A percentile compares a stretch with the other conserved stretches of the same genome.
These are phyloP conservation scores for Hylaeus anthracinus DNA, from an alignment of 1,140 invertebrate species.

Conservation along the genomic window DNA sequence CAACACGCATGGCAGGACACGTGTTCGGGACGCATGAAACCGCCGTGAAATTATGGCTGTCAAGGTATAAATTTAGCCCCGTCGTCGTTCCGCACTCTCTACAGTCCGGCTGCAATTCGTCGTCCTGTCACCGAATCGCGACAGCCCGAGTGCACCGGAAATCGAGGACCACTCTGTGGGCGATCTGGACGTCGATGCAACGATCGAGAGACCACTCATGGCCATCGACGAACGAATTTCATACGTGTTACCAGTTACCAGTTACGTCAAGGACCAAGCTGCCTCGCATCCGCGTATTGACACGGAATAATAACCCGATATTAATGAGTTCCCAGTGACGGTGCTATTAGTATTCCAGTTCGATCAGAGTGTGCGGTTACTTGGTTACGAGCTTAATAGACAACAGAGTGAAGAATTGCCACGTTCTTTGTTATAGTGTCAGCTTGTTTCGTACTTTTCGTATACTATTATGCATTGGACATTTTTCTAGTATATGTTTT, in stretches of 20 bases:
- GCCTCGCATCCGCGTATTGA: neutral
- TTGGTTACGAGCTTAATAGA: slow-evolving; percentile 7
- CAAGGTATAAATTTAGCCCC: slow-evolving; percentile 39
- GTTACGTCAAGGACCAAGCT: neutral
- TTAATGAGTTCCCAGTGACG: neutral
- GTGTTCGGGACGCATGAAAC: slow-evolving; percentile 11
- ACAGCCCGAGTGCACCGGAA: slow-evolving; percentile 42
- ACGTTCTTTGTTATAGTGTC: neutral
- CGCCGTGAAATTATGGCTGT: slow-evolving; percentile 38
- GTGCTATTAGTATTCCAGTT: slow-evolving; percentile 5
- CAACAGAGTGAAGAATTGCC: neutral
- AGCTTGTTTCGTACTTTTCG: no score
- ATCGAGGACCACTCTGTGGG: slow-evolving; percentile 23
- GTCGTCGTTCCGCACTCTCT: neutral
- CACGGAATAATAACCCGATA: neutral
- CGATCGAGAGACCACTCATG: slow-evolving; percentile 2
- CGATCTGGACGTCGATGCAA: neutral
- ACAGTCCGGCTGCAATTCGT: slow-evolving; percentile 16
- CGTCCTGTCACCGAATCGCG: neutral
- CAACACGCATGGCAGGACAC: slow-evolving; percentile 27
- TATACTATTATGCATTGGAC: no score
- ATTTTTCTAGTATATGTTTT: no score
- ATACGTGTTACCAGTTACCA: neutral
- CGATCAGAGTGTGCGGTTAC: no score
- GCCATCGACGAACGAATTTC: neutral